Percentiles rank a stretch among this genome's conserved stretches.
These are phyloP conservation scores for Pyrocephalus nanus DNA, from an alignment of 2,797 vertebrate genomes.

Conservation along the genomic window DNA sequence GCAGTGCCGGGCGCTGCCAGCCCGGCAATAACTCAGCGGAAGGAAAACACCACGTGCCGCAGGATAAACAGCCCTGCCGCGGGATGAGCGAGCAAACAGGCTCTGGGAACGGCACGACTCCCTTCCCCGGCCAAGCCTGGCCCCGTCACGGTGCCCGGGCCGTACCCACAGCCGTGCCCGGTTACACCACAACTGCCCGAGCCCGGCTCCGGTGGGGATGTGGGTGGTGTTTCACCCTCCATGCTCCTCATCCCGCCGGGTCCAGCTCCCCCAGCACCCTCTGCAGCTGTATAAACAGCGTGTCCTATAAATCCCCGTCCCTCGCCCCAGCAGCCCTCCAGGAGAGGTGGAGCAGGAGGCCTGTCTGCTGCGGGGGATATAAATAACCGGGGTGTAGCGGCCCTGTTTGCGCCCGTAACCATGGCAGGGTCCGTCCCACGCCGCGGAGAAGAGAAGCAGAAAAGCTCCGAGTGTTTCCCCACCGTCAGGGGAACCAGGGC, in stretches of 20 bases:
- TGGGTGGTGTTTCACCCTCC: not conserved
- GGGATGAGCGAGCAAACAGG: not conserved
- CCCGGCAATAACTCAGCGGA: not conserved
- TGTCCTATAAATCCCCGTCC: conserved; percentile 19
- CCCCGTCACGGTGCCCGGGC: fast-evolving
- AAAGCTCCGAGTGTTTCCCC: not conserved
- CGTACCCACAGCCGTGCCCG: not conserved
- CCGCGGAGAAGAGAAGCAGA: not conserved
- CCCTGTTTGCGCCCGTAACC: conserved; percentile 87
- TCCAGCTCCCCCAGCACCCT: not conserved
- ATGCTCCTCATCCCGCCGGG: fast-evolving
- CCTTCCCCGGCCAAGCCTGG: not conserved
- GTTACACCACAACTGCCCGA: not conserved
- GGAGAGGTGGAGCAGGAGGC: conserved; percentile 31
- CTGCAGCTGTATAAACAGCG: conserved; percentile 42
- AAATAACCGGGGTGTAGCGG: conserved; percentile 83
- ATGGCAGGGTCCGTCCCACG: conserved; percentile 79
- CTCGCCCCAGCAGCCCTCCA: not conserved
- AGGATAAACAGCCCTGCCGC: not conserved
- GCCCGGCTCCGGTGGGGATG: not conserved
- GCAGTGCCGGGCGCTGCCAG: not conserved
- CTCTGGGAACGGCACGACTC: fast-evolving
- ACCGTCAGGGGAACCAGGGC: fast-evolving
- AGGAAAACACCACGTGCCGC: not conserved
- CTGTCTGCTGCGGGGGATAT: conserved; percentile 71